These are phyloP conservation scores for Drosophila conformis DNA, from an alignment of 2,888 invertebrate genomes.

Conservation along the genomic window DNA sequence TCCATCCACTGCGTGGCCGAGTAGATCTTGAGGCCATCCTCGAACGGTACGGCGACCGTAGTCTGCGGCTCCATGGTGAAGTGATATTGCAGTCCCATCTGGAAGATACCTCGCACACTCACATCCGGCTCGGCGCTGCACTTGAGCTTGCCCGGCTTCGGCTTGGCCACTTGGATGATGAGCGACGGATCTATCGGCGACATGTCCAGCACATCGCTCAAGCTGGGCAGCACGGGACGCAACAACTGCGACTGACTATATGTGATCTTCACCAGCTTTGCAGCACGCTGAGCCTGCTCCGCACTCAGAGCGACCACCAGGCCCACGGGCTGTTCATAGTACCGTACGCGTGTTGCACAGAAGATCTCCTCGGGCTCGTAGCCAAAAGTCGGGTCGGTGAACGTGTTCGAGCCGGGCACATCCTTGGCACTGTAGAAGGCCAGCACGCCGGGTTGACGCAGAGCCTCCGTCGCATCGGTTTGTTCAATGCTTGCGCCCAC, in stretches of 20 bases:
- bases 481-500: constrained; percentile 86
- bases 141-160: constrained; percentile 42
- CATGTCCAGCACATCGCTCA: constrained; percentile 85
- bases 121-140: constrained; percentile 46
- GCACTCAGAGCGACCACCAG: constrained; percentile 89
- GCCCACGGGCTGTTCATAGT: constrained; percentile 91
- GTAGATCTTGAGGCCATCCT: constrained; percentile 90
- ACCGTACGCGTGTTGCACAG: constrained; percentile 82
- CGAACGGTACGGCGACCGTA: constrained; percentile 88
- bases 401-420: constrained; percentile 85
- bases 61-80: constrained; percentile 91
- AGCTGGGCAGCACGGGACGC: constrained; percentile 72
- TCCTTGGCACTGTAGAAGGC: constrained; percentile 88
- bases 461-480: constrained; percentile 86
- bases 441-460: constrained; percentile 88
- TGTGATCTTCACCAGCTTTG: constrained; percentile 86
- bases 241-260: constrained; percentile 82
- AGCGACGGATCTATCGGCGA: constrained; percentile 59
- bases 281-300: constrained; percentile 87
- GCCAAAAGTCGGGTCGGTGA: constrained; percentile 86
- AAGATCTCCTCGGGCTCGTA: constrained; percentile 84
- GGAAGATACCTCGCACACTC: constrained; percentile 85
- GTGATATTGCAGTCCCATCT: constrained; percentile 89
- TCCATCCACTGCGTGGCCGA: constrained; percentile 89
- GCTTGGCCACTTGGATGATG: constrained; percentile 58